phyloP scores from a whole-genome alignment of 2,888 invertebrate genomes.

The Parnassius glacialis region DNA sequence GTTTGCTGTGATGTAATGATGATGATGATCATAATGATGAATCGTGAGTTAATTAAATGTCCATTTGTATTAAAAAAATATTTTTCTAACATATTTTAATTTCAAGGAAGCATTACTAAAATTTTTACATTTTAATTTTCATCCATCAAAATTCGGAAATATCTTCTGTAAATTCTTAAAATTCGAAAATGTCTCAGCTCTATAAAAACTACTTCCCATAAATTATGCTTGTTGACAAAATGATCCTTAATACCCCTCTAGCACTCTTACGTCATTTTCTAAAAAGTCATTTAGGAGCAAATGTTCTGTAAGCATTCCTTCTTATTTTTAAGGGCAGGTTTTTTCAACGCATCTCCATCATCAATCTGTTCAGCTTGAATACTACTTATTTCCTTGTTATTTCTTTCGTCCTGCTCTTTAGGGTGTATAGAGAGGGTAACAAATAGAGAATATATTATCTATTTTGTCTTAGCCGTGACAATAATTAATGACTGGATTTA shows the following conservation, averaged over 20 bases:
- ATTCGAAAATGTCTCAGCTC: slow-evolving; percentile 42
- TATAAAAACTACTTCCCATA: slow-evolving; percentile 54
- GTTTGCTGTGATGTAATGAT: no score
- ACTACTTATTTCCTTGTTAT: slow-evolving; percentile 70
- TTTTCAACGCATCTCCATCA: slow-evolving; percentile 66
- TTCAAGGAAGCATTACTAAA: slow-evolving; percentile 60
- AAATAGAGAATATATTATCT: slow-evolving; percentile 78
- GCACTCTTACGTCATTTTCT: slow-evolving; percentile 64
- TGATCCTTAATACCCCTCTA: slow-evolving; percentile 69
- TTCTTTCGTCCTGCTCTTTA: slow-evolving; percentile 71
- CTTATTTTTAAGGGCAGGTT: slow-evolving; percentile 69
- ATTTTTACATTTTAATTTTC: slow-evolving; percentile 46
- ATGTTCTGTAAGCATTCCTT: slow-evolving; percentile 58
- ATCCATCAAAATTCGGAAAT: slow-evolving; percentile 55
- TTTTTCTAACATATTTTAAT: slow-evolving; percentile 35
- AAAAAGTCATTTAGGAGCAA: slow-evolving; percentile 65
- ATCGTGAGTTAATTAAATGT: no score
- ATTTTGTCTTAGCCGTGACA: slow-evolving; percentile 79
- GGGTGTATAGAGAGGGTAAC: slow-evolving; percentile 62
- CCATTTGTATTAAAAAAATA: not conserved
- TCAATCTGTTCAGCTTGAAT: slow-evolving; percentile 66
- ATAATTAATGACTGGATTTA: slow-evolving; percentile 81
- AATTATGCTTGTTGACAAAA: slow-evolving; percentile 75
- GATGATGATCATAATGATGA: no score
- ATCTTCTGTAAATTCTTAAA: no score